phyloP scores from a whole-genome alignment of 2,888 invertebrate species.

The Anoplius nigerrimus region DNA sequence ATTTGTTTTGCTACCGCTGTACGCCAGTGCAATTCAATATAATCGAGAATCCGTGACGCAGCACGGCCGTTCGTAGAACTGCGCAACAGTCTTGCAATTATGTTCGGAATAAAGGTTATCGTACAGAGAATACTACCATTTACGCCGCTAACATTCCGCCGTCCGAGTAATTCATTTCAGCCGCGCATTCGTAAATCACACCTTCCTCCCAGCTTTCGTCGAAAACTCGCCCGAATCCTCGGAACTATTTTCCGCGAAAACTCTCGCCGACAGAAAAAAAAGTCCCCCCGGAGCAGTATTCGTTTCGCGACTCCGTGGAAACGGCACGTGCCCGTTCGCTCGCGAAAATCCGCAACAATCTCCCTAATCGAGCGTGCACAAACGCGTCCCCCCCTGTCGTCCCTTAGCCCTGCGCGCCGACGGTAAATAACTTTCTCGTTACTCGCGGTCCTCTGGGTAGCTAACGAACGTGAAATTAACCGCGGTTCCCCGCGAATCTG shows the following conservation, averaged over 20 bases:
- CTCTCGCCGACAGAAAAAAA: too few relatives aligned
- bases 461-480: conserved; percentile 51
- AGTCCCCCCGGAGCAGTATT: too few relatives aligned
- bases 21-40: conserved; percentile 29
- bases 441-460: conserved; percentile 36
- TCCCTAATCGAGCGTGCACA: conserved; percentile 39
- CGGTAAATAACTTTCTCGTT: conserved; percentile 44
- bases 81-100: conserved; percentile 14
- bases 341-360: conserved; percentile 36
- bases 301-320: too few relatives aligned
- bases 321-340: neutral
- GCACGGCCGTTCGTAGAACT: conserved; percentile 41
- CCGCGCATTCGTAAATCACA: too few relatives aligned
- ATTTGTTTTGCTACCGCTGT: conserved; percentile 12
- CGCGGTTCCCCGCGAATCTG: conserved; percentile 29
- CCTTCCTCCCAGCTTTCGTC: too few relatives aligned
- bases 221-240: too few relatives aligned
- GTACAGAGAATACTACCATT: too few relatives aligned
- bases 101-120: too few relatives aligned
- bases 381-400: conserved; percentile 22
- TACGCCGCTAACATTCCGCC: too few relatives aligned
- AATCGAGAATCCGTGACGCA: conserved; percentile 25
- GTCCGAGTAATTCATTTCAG: too few relatives aligned
- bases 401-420: conserved; percentile 15
- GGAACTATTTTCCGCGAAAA: too few relatives aligned